phyloP scores from a whole-genome alignment of 2,113 vertebrate species.

The Trochalopteron elliotii region DNA sequence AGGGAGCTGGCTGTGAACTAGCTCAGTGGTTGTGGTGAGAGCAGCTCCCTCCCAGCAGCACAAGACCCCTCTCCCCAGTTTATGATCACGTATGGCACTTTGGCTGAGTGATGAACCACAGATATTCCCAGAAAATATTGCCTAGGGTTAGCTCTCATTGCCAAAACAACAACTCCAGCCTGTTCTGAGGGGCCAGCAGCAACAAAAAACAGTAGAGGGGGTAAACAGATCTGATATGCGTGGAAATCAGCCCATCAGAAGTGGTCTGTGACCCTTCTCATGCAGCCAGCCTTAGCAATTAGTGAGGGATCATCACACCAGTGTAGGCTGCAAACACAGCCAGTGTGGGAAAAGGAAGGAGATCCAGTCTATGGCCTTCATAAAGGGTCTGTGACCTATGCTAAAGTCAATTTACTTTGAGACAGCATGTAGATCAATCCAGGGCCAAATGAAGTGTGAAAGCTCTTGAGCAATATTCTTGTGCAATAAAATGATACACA shows the following conservation, averaged over 20 bases:
- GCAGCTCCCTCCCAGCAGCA: not conserved
- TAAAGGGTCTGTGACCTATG: not conserved
- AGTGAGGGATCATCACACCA: not conserved
- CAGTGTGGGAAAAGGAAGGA: not conserved
- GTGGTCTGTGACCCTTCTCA: not conserved
- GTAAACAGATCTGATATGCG: not conserved
- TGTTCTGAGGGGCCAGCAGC: not conserved
- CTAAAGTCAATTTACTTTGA: not conserved
- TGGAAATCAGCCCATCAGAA: not conserved
- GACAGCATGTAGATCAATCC: not conserved
- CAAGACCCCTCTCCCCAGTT: not conserved
- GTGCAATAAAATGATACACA: not conserved
- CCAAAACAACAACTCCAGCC: not conserved
- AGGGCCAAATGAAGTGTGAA: not conserved
- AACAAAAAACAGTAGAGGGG: not conserved
- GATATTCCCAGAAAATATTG: not conserved
- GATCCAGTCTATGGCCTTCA: not conserved
- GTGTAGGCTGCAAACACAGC: not conserved
- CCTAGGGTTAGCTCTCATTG: not conserved
- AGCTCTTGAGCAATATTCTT: not conserved
- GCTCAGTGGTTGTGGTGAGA: not conserved
- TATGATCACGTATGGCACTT: not conserved
- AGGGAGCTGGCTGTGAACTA: not conserved
- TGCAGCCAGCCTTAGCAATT: not conserved
- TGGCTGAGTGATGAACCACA: not conserved